Base-by-base conservation (phyloP, 92 coral and sea anemone species). In the Paramuricea clavata region DNA sequence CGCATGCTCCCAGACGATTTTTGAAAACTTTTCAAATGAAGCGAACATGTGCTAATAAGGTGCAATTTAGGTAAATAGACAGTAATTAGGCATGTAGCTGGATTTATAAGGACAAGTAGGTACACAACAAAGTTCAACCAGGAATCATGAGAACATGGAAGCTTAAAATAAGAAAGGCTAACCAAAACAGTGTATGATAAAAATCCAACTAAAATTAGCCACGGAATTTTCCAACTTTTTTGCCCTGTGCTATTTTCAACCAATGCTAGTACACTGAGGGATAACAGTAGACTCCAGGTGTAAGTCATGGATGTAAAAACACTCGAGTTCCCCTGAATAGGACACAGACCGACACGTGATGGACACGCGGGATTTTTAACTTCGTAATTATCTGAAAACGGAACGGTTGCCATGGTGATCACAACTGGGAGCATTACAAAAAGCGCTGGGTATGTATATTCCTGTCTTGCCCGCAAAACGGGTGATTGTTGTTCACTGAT, bases 261-360 rank as follows among this genome's bases (percentile, higher is more conserved):
- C 31, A 79, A 25, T 15, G 71, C 34, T 19, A 61, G 32, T n/a
- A 33, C 34, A 61, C 23, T 54, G n/a, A 79, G 84, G 35, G 57
- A 35, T 72, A 72, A 22, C 27, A 72, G 50, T 19, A 44, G 30
- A 39, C 52, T 15, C 84, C 84, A 79, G 52, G 64, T 79, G 54
- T 33, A 79, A 17, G 73, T 35, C 59, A 42, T 60, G 15, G 72
- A 57, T 64, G 56, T 39, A 27, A 79, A 41, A 35, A 79, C 31
- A 36, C 73, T 61, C 12, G 43, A 2, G 15, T 59, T 41, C 31
- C 52, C 49, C 34, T 22, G 71, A 32, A 61, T 57, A 26, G 64
- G 25, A 65, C 84, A 79, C 34, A 34, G 32, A 15, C 23, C 44
- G 5, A 61, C 57, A 9, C 84, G 52, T 36, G 72, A 32, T 11